phyloP scores from a whole-genome alignment of 2,797 vertebrate genomes.

The Lophius americanus region DNA sequence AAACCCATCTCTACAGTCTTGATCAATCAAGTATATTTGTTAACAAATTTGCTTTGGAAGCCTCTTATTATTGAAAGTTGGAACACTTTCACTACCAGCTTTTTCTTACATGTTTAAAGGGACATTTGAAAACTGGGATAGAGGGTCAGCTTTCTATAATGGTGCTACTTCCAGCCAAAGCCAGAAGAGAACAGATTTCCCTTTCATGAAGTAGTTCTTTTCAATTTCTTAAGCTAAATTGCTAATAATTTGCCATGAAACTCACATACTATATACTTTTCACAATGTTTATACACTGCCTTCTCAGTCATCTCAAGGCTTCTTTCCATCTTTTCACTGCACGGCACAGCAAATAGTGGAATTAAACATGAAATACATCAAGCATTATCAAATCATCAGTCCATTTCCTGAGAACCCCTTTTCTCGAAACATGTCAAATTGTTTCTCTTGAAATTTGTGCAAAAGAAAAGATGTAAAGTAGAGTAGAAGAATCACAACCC shows the following conservation, averaged over 20 bases:
- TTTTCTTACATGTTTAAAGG: too few relatives aligned
- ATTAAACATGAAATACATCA: conserved; percentile 62
- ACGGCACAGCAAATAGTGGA: conserved; percentile 74
- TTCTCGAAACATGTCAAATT: conserved; percentile 49
- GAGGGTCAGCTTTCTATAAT: not conserved
- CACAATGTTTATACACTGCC: conserved; percentile 86
- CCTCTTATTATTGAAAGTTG: conserved; percentile 3
- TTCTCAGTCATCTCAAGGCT: conserved; percentile 84
- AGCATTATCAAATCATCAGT: conserved; percentile 61
- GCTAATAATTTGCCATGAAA: conserved; percentile 46
- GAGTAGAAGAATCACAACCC: conserved; percentile 78
- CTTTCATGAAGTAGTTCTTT: not conserved
- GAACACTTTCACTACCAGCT: not conserved
- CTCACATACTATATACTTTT: conserved; percentile 83
- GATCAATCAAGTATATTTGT: not conserved
- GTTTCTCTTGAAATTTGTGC: conserved; percentile 71
- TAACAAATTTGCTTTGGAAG: not conserved
- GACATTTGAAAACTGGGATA: not conserved
- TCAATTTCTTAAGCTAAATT: conserved; percentile 8
- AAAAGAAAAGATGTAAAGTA: conserved; percentile 87
- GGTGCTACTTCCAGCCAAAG: conserved; percentile 5
- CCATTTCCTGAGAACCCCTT: conserved; percentile 48
- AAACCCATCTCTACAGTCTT: not conserved
- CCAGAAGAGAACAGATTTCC: not conserved
- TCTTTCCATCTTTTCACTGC: conserved; percentile 87